A percentile compares a stretch with the other conserved stretches of the same genome.
Evolutionary conservation across 2,888 invertebrate genomes (phyloP).

Genomic region (Caenorhabditis sp.): DNA sequence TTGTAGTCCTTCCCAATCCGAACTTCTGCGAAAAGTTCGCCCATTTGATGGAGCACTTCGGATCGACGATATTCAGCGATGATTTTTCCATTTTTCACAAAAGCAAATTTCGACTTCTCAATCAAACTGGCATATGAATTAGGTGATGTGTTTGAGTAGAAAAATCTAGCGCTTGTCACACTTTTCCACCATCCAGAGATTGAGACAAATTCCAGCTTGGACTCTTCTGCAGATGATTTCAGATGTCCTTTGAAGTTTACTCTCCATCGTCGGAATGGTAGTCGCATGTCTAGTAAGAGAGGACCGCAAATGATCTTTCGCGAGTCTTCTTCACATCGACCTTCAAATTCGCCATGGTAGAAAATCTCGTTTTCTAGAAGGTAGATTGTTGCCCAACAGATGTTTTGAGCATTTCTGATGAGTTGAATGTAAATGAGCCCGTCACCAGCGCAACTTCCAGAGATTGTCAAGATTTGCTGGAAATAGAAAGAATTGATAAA

Average conservation of each 20-base stretch:
- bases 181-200: conserved; percentile 56
- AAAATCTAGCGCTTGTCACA: conserved; percentile 45
- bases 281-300: conserved; percentile 49
- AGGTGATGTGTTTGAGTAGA: conserved; percentile 36
- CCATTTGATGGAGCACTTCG: conserved; percentile 28
- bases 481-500: too few species aligned
- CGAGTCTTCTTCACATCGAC: neutral
- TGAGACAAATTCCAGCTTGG: conserved; percentile 16
- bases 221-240: neutral
- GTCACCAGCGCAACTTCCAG: conserved; percentile 17
- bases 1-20: conserved; percentile 7
- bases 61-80: conserved; percentile 23
- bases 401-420: neutral
- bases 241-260: conserved; percentile 56
- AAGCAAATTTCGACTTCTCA: conserved; percentile 10
- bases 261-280: conserved; percentile 57
- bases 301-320: conserved; percentile 39
- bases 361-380: conserved; percentile 15
- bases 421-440: conserved; percentile 6
- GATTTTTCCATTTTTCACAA: conserved; percentile 18
- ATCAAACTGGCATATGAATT: conserved; percentile 12
- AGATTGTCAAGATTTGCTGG: conserved; percentile 22
- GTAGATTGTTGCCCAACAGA: conserved; percentile 14
- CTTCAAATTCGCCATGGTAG: conserved; percentile 16
- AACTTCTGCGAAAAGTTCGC: conserved; percentile 32